Percentiles rank a stretch among this genome's conserved stretches.
Conservation (phyloP, 2,113 vertebrate genomes). For the Onychostoma macrolepis region DNA sequence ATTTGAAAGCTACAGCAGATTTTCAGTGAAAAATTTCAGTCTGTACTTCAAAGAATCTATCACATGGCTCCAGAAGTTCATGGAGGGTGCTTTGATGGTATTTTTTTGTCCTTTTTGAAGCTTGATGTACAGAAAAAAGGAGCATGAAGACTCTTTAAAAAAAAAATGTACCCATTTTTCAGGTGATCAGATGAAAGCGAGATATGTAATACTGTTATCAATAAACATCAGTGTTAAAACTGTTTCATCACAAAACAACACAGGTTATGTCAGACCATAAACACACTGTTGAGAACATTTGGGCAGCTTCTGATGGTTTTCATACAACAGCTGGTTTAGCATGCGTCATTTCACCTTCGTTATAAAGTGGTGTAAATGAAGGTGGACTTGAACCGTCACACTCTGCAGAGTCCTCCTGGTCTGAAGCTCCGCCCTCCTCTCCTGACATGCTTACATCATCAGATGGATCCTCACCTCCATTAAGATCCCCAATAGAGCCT, state of each 20-base stretch:
- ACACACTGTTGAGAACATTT: not conserved
- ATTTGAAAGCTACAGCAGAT: too few species aligned
- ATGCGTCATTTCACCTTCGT: conserved; percentile 75
- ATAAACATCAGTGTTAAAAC: not conserved
- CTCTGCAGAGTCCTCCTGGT: conserved; percentile 77
- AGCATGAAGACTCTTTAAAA: too few species aligned
- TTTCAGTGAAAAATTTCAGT: too few species aligned
- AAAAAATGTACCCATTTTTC: not conserved
- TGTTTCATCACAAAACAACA: conserved; percentile 12
- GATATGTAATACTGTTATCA: not conserved
- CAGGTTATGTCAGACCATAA: not conserved
- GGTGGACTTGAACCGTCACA: conserved; percentile 74
- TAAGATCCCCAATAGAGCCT: conserved; percentile 90
- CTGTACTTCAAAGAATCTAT: too few species aligned
- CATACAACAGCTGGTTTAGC: not conserved
- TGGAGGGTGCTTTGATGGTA: too few species aligned
- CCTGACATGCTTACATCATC: conserved; percentile 76
- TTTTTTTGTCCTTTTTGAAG: too few species aligned
- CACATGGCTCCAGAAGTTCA: too few species aligned
- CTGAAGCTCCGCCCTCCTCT: conserved; percentile 76
- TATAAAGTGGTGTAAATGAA: conserved; percentile 64
- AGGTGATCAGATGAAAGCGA: not conserved
- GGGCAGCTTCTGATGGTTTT: not conserved
- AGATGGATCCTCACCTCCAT: conserved; percentile 77
- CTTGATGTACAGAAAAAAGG: too few species aligned